Base-by-base conservation (phyloP, 2,797 vertebrate species). In the Chromobotia macracanthus region DNA sequence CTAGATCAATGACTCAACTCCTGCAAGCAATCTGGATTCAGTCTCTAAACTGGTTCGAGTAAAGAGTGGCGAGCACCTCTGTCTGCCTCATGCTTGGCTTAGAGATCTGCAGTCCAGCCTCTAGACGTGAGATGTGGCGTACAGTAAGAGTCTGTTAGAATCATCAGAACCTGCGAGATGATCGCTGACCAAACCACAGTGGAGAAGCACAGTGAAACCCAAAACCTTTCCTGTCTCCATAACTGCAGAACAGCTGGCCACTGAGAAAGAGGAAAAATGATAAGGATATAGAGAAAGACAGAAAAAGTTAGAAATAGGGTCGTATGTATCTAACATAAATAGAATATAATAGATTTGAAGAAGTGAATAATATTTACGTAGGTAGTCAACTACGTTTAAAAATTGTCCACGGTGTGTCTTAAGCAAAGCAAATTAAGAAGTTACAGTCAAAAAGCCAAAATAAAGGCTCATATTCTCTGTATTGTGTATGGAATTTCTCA, bases 21-120 rank as follows among this genome's bases (percentile, higher is more conserved):
- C 67, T 44, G 70, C 68, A 65, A 80, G 70, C 73, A 83, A 69
- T 81, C 81, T 84, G 81, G 83, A 79, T 76, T 73, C 19, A 84
- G 81, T 83, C 71, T 77, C 11, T 28, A 11, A 53, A 64, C 35
- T 46, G 75, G 51, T 75, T 83, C 28, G 56, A 58, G 28, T 16
- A 69, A 50, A 55, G 31, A 53, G 41, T 58, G 77, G 69, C 71
- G 46, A 64, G 69, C 21, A 23, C 74, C 16, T 80, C 53, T 58
- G 77, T 65, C 64, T 82, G 74, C 69, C 68, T 70, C 35, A 56
- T 21, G 48, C 51, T 74, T 73, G 65, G 69, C 64, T 19, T 38
- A 5, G 15, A 18, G 61, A 81, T 78, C 64, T 70, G 70, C 61
- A 77, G 74, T 19, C 55, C 51, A 28, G 44, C 35, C 64, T 72